These are phyloP conservation scores for Orthosia gothica DNA, from an alignment of 2,888 invertebrate genomes.

Conservation along the genomic window DNA sequence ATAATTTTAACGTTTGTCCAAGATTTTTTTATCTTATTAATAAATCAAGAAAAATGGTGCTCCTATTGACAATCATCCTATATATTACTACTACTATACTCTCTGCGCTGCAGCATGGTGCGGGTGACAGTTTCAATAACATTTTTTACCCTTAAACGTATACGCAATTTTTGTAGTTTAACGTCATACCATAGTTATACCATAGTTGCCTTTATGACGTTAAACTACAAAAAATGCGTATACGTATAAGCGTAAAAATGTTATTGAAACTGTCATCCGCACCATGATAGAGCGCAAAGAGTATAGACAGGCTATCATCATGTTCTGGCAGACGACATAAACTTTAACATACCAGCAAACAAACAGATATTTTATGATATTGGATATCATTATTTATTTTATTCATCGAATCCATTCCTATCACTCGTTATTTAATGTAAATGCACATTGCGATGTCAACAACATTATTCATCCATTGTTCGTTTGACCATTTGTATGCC, in stretches of 20 bases:
- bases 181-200: too few species aligned
- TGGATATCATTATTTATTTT: background rate
- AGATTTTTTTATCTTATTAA: background rate
- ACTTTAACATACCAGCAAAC: background rate
- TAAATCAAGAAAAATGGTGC: background rate
- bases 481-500: constrained; percentile 70
- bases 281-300: too few species aligned
- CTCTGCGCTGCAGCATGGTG: too few species aligned
- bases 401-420: constrained; percentile 9
- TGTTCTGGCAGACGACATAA: background rate
- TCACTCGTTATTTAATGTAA: constrained; percentile 21
- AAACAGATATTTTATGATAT: constrained; percentile 1
- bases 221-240: too few species aligned
- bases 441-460: constrained; percentile 41
- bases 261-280: too few species aligned
- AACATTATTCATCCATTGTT: constrained; percentile 66
- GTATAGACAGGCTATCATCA: background rate
- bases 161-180: too few species aligned
- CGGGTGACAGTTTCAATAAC: too few species aligned
- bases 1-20: background rate
- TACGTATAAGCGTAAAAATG: too few species aligned
- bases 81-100: too few species aligned
- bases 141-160: too few species aligned
- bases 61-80: background rate
- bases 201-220: too few species aligned